Percentiles rank a stretch among this genome's conserved stretches.
These are phyloP conservation scores for Mungos mungo DNA, from an alignment of 2,113 vertebrate species.

Conservation along the genomic window DNA sequence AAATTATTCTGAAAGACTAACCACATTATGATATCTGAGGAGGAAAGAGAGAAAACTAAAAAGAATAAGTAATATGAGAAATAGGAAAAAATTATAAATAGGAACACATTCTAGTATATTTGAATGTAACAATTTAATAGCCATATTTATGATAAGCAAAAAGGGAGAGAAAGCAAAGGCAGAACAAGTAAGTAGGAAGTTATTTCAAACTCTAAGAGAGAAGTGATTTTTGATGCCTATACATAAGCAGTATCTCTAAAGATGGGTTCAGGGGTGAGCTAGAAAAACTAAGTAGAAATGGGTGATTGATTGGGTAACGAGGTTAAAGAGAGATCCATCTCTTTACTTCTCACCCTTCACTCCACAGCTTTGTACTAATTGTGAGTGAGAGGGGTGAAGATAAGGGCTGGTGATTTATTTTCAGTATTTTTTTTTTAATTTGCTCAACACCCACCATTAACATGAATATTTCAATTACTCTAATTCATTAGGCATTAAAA, in stretches of 20 bases:
- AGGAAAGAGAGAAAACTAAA: neutral
- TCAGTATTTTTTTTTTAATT: slow-evolving; percentile 28
- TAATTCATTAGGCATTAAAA: slow-evolving; percentile 42
- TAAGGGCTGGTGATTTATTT: slow-evolving; percentile 62
- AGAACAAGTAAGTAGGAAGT: neutral
- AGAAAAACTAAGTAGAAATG: neutral
- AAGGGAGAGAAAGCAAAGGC: neutral
- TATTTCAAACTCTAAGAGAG: neutral
- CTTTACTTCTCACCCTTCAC: neutral
- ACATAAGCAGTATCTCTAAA: neutral
- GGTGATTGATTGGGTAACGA: slow-evolving; percentile 70
- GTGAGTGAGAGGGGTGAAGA: slow-evolving; percentile 45
- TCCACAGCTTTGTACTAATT: neutral
- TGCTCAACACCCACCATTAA: slow-evolving; percentile 29
- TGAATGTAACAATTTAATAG: neutral
- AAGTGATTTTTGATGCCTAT: neutral
- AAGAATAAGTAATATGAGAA: neutral
- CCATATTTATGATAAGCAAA: neutral
- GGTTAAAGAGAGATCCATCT: slow-evolving; percentile 40
- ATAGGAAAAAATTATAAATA: neutral
- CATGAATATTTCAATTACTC: slow-evolving; percentile 60
- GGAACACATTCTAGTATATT: neutral
- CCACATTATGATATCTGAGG: neutral
- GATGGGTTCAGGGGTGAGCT: neutral
- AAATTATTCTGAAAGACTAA: neutral